phyloP scores from a whole-genome alignment of 2,113 vertebrate species.

The Gnathonemus longibarbis region DNA sequence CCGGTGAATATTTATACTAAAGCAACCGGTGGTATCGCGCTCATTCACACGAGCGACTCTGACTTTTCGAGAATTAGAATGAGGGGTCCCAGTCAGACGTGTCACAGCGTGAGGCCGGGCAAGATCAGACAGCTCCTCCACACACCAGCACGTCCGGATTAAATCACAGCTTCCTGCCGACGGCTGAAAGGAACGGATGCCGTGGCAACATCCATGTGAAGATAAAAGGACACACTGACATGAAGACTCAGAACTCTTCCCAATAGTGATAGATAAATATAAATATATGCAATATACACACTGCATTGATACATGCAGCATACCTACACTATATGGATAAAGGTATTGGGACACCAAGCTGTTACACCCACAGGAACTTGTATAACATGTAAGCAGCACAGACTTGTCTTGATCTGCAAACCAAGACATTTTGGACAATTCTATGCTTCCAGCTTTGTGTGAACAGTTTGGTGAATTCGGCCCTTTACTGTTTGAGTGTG shows the following conservation, averaged over 20 bases:
- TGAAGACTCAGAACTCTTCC: background rate
- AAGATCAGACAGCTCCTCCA: background rate
- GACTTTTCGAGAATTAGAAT: background rate
- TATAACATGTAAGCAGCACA: background rate
- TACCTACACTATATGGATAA: background rate
- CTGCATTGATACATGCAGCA: background rate
- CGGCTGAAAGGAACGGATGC: background rate
- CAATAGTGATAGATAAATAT: background rate
- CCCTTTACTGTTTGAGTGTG: too few relatives aligned
- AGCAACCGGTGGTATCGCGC: background rate
- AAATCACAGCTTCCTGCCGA: background rate
- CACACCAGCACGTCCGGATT: background rate
- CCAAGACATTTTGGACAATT: background rate
- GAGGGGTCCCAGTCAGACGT: background rate
- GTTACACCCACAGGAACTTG: background rate
- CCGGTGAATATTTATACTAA: background rate
- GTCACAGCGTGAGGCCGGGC: background rate
- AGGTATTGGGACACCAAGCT: background rate
- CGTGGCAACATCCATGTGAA: background rate
- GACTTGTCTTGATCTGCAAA: background rate
- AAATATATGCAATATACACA: background rate
- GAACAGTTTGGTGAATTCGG: too few relatives aligned
- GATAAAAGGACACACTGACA: background rate
- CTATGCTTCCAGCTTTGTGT: too few relatives aligned
- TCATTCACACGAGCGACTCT: background rate